These are phyloP conservation scores for Alethe castanea DNA, from an alignment of 2,113 vertebrate species.

Conservation along the genomic window DNA sequence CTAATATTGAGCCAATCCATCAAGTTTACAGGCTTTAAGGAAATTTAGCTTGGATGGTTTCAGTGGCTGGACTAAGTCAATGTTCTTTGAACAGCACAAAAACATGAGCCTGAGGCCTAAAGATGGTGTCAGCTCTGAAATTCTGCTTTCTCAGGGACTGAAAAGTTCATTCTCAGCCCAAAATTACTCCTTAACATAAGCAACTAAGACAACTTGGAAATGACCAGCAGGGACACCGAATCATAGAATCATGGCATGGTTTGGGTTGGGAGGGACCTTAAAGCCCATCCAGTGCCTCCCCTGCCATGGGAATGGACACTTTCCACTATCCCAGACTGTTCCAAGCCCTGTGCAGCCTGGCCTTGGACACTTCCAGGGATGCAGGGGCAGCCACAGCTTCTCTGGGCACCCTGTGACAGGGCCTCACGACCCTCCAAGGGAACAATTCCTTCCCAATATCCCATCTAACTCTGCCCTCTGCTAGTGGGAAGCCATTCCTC, in stretches of 20 bases:
- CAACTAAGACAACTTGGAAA: not conserved
- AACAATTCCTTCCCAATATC: not conserved
- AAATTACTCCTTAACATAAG: not conserved
- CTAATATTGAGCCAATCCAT: slow-evolving; percentile 42
- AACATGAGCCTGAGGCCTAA: not conserved
- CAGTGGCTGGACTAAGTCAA: not conserved
- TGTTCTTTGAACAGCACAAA: not conserved
- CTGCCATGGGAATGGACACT: not conserved
- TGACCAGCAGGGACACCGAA: not conserved
- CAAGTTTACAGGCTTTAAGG: not conserved
- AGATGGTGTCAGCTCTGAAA: not conserved
- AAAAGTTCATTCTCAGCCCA: not conserved
- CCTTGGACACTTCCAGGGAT: not conserved
- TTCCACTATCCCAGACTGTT: not conserved
- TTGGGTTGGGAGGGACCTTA: not conserved
- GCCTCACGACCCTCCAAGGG: not conserved
- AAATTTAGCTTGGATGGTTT: not conserved
- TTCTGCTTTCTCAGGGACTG: not conserved
- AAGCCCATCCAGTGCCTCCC: accelerated
- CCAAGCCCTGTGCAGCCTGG: not conserved
- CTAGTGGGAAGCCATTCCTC: not conserved
- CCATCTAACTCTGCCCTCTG: not conserved
- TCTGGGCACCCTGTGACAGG: not conserved
- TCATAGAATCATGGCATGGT: not conserved
- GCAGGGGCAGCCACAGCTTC: not conserved